These are phyloP conservation scores for Pholis gunnellus DNA, from an alignment of 2,113 vertebrate species.

Conservation along the genomic window DNA sequence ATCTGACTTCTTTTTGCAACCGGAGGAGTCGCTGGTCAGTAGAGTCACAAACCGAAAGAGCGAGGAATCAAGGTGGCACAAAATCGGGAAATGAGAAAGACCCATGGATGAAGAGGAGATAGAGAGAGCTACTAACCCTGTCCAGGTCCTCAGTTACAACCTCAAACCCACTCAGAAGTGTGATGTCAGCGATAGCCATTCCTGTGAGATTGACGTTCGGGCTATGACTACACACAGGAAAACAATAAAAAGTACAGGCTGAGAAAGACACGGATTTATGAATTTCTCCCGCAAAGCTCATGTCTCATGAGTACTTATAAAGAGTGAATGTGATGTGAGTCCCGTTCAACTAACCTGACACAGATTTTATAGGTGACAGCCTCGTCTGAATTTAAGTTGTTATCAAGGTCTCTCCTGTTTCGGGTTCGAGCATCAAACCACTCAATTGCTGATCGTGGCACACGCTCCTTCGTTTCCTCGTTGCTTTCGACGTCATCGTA, in stretches of 20 bases:
- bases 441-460: constrained; percentile 61
- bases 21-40: too few species aligned
- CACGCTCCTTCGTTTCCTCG: constrained; percentile 25
- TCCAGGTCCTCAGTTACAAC: constrained; percentile 81
- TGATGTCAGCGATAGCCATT: constrained; percentile 89
- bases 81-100: neutral
- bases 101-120: neutral
- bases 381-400: constrained; percentile 9
- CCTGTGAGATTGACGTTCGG: constrained; percentile 78
- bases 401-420: constrained; percentile 62
- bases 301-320: neutral
- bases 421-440: constrained; percentile 71
- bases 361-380: constrained; percentile 75
- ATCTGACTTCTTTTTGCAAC: too few species aligned
- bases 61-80: neutral
- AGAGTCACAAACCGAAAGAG: neutral
- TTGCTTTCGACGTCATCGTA: constrained; percentile 30
- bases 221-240: constrained; percentile 66
- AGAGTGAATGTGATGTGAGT: neutral
- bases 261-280: neutral
- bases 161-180: constrained; percentile 88
- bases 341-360: constrained; percentile 72
- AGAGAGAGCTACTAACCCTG: constrained; percentile 73
- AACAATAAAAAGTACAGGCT: neutral
- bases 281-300: neutral